These are phyloP conservation scores for Lampropteryx suffumata DNA, from an alignment of 2,888 invertebrate species.

Conservation along the genomic window DNA sequence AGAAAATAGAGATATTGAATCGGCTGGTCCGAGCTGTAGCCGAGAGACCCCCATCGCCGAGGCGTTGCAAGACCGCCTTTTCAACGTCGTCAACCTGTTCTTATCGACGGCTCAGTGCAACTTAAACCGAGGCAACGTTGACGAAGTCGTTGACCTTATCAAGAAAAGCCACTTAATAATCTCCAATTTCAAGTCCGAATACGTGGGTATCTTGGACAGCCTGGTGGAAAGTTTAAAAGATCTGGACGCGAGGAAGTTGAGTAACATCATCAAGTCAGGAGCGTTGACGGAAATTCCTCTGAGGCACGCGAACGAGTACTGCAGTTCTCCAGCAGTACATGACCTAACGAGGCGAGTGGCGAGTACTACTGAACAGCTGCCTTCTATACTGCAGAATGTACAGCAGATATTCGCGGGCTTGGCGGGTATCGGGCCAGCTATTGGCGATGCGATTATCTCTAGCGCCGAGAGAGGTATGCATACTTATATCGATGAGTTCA, in stretches of 20 bases:
- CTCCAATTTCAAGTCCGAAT: conserved; percentile 24
- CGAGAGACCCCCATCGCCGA: conserved; percentile 29
- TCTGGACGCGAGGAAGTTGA: conserved; percentile 26
- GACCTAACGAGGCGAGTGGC: conserved; percentile 20
- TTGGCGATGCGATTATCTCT: not conserved
- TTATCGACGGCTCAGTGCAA: conserved; percentile 31
- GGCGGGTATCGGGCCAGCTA: not conserved
- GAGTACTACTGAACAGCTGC: conserved; percentile 7
- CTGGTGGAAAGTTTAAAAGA: conserved; percentile 29
- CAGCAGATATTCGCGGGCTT: conserved; percentile 6
- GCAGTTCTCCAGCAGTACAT: conserved; percentile 18
- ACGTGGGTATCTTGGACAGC: conserved; percentile 23
- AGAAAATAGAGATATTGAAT: conserved; percentile 19
- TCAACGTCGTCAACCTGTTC: conserved; percentile 38
- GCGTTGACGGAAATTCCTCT: conserved; percentile 24
- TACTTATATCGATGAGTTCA: conserved; percentile 1
- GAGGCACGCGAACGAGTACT: conserved; percentile 19
- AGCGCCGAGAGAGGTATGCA: conserved; percentile 3
- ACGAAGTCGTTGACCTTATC: conserved; percentile 29
- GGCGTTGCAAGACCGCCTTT: conserved; percentile 39
- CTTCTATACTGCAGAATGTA: conserved; percentile 5
- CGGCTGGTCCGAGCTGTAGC: not conserved
- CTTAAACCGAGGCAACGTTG: conserved; percentile 30
- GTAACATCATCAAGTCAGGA: conserved; percentile 26
- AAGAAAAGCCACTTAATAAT: conserved; percentile 28